A percentile compares a stretch with the other conserved stretches of the same genome.
phyloP scores from a whole-genome alignment of 2,113 vertebrate genomes.

The Connochaetes taurinus region DNA sequence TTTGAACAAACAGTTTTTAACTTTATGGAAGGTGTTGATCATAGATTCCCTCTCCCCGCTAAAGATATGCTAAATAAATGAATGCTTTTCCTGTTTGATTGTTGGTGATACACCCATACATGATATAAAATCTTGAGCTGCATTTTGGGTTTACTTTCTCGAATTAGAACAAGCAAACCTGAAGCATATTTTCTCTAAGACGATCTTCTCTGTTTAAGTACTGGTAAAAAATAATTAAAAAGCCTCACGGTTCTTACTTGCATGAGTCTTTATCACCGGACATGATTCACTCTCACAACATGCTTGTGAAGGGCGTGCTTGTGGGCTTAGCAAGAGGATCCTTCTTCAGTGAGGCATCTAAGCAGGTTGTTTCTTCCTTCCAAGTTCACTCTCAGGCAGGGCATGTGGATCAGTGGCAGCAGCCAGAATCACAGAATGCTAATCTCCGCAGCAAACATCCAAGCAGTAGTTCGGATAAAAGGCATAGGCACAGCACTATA shows the following conservation, averaged over 20 bases:
- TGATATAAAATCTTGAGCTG: background rate
- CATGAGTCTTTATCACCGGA: background rate
- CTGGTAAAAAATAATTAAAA: background rate
- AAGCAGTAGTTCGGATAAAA: background rate
- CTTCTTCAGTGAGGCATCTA: background rate
- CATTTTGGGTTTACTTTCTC: background rate
- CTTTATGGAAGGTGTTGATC: background rate
- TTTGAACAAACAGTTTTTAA: slow-evolving; percentile 2
- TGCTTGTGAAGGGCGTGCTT: background rate
- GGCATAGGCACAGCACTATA: background rate
- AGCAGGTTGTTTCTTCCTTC: background rate
- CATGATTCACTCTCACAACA: background rate
- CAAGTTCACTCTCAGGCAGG: background rate
- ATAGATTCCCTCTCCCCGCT: rapidly evolving
- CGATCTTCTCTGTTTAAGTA: background rate
- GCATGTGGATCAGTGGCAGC: rapidly evolving
- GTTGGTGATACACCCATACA: background rate
- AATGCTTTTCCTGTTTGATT: background rate
- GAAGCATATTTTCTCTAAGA: background rate
- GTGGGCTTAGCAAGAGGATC: background rate
- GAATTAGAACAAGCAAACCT: background rate
- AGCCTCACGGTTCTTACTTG: background rate
- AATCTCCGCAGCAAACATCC: rapidly evolving
- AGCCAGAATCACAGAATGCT: background rate
- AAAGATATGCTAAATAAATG: background rate